Evolutionary conservation across 1,140 invertebrate species (phyloP), one percentile per base, ranked within the genome.

Genomic region (Papilio aristodemus): DNA sequence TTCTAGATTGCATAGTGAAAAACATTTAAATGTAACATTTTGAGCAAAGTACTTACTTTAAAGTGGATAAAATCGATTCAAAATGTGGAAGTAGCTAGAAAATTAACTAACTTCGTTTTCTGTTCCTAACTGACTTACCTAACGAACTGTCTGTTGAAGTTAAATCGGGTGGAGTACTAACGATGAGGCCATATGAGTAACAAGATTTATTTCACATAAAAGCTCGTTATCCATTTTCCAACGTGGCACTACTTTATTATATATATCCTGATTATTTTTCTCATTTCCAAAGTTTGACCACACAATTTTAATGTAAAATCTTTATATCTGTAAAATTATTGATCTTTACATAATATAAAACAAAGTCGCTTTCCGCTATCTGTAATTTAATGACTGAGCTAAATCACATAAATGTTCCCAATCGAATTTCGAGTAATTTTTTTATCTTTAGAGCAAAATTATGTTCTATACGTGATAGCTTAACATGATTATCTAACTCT

Each of bases 51-150:
- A 19, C 46, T 17, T 22, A 22, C 46, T 22, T 50, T 50, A 50
- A 50, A 50, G 17, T 50, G 46, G 13, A 60, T 38, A 38, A 60
- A 60, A 62, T 62, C 36, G 14, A 62, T 39, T 14, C 1, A 10
- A 62, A 62, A 37, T 62, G 32, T 38, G 14, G 59, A 19, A 37
- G 32, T 62, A 54, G 46, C 1, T 37, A 8, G 14, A 37, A 62
- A n/a, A 62, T 37, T 60, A 60, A 37, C 32, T 60, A 60, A 60
- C 58, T 14, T 60, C 58, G 58, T 60, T 37, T 17, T 17, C 58
- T 14, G 36, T 32, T 60, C 4, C 58, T 60, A 37, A 37, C 58
- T 22, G 46, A 50, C 46, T 50, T 50, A 50, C 46, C 46, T 50
- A 50, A 50, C 46, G 46, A 50, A 50, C 46, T 50, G 46, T 22